phyloP scores from a whole-genome alignment of 2,113 vertebrate genomes.

The Prinia subflava region DNA sequence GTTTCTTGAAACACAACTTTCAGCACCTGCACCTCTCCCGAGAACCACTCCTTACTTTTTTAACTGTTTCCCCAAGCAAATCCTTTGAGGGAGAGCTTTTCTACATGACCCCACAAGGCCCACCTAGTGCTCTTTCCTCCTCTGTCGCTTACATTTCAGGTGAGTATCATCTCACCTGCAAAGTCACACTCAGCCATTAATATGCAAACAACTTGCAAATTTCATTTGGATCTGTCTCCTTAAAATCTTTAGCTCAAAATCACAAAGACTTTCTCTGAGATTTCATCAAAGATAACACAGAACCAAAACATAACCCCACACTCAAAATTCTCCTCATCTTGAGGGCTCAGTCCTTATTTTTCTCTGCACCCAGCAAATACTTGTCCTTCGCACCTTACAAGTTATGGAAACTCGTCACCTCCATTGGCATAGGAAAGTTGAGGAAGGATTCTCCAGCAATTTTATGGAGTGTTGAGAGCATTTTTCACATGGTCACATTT shows the following conservation, averaged over 20 bases:
- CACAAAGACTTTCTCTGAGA: background rate
- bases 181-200: background rate
- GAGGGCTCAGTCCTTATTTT: background rate
- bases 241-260: background rate
- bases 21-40: background rate
- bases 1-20: background rate
- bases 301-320: background rate
- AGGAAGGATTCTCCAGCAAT: background rate
- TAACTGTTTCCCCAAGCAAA: background rate
- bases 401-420: background rate
- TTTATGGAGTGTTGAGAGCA: background rate
- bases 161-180: background rate
- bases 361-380: background rate
- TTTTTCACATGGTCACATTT: background rate
- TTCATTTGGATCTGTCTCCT: background rate
- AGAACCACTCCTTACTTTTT: background rate
- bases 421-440: background rate
- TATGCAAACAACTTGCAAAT: background rate
- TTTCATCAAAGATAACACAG: background rate
- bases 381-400: background rate
- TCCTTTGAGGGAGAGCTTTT: background rate
- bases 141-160: background rate
- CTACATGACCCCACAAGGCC: background rate
- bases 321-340: background rate
- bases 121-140: background rate